Evolutionary conservation across 2,113 vertebrate genomes (phyloP), one percentile per base, ranked within the genome.

Genomic region (Passerina amoena): DNA sequence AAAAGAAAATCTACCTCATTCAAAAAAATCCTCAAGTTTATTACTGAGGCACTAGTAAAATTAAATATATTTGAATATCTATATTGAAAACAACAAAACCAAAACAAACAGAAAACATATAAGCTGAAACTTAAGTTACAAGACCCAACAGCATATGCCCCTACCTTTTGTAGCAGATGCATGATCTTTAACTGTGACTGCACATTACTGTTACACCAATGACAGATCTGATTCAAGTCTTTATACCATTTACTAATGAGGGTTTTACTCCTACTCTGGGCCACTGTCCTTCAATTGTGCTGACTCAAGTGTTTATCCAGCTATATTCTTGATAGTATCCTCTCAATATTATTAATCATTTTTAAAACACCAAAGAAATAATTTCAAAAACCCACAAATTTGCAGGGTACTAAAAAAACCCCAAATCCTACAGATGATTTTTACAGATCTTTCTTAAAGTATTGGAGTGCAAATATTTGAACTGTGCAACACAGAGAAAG

Each of bases 361-460:
- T 8, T 10, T 0, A 35, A 72, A 78, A 10, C 1, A 0, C 2
- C 7, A 44, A 51, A 28, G 2, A 61, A 90, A 69, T 13, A 10
- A 48, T 20, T 68, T 18, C 8, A 9, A 56, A 82, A 71, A 1
- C 4, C 24, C 37, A 51, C 8, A 47, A 28, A 66, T 56, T 69
- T 14, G 1, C 4, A 44, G 44, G 53, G 11, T 31, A 64, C 40
- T 37, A 27, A 33, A 53, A 54, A 54, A 37, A 27, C 1, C 4
- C 15, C 13, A 11, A 35, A 13, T 2, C 5, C 8, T 12, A 17
- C 2, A 69, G 31, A 28, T 48, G 2, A 56, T 37, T 14, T 75
- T 54, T 90, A 68, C 5, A 85, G 14, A 51, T 60, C 18, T 75
- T 71, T 27, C 35, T 79, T 56, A 6, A 93, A 76, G 21, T 17